Evolutionary conservation across 2,888 invertebrate genomes (phyloP).

Genomic region (Meghimatium bilineatum): DNA sequence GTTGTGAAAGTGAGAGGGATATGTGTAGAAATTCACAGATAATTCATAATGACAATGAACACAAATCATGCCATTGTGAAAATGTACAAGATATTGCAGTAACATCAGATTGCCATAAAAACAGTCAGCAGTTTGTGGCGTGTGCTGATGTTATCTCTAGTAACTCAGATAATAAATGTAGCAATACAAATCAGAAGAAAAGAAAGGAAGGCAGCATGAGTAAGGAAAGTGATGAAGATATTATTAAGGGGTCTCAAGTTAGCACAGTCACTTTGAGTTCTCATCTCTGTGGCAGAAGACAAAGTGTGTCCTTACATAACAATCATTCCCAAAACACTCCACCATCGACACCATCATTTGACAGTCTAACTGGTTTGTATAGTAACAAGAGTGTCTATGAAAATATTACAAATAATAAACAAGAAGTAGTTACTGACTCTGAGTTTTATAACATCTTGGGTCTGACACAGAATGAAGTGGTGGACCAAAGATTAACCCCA

Average conservation of each 20-base stretch:
- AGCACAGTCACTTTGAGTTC: background rate
- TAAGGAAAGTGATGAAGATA: conserved; percentile 16
- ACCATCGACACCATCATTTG: conserved; percentile 12
- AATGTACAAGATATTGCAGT: background rate
- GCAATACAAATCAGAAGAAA: background rate
- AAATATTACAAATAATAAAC: background rate
- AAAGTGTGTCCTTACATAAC: background rate
- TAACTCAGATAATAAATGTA: background rate
- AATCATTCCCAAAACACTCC: background rate
- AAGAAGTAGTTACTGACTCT: conserved; percentile 24
- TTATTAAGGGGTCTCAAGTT: conserved; percentile 13
- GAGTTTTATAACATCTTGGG: conserved; percentile 36
- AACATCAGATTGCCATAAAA: background rate
- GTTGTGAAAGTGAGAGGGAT: background rate
- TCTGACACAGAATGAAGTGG: conserved; percentile 7
- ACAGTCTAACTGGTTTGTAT: background rate
- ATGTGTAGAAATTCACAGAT: background rate
- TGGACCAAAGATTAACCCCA: background rate
- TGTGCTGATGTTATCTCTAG: background rate
- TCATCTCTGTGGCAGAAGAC: background rate
- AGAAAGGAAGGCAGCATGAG: background rate
- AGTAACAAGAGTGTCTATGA: background rate
- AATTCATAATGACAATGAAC: background rate
- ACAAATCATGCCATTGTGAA: background rate
- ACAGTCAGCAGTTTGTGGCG: background rate